phyloP scores from a whole-genome alignment of 2,797 vertebrate genomes.

The Pogonophryne albipinna region DNA sequence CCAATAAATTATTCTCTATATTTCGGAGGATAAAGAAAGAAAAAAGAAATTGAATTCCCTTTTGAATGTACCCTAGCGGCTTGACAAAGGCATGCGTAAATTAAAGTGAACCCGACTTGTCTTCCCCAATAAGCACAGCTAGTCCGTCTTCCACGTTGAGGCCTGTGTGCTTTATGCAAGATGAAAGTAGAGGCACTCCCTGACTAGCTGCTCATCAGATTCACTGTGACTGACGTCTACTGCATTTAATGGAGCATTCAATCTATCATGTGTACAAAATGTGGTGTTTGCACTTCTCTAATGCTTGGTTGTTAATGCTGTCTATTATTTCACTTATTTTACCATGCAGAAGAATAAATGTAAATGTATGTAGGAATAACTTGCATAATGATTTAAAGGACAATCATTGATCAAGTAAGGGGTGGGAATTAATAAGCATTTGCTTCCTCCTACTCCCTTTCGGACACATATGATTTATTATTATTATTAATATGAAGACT shows the following conservation, averaged over 20 bases:
- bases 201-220: conserved; percentile 55
- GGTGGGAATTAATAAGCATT: no score
- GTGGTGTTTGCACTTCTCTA: conserved; percentile 33
- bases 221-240: conserved; percentile 58
- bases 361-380: no score
- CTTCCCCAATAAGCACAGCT: conserved; percentile 67
- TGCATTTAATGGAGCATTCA: conserved; percentile 52
- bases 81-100: conserved; percentile 73
- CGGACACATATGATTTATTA: no score
- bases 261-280: conserved; percentile 34
- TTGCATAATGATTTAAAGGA: no score
- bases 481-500: no score
- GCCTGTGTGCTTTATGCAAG: conserved; percentile 44
- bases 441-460: no score
- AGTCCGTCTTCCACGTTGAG: conserved; percentile 61
- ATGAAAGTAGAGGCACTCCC: conserved; percentile 51
- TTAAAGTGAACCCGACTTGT: conserved; percentile 71
- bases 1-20: conserved; percentile 50
- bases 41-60: conserved; percentile 30
- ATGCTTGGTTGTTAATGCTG: conserved; percentile 28
- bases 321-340: conserved; percentile 33
- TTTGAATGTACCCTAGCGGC: conserved; percentile 43
- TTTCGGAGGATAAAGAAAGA: not conserved
- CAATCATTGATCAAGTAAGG: no score
- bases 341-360: not conserved